Conservation (phyloP, 1,140 invertebrate species). For the Sarcophaga peregrina region DNA sequence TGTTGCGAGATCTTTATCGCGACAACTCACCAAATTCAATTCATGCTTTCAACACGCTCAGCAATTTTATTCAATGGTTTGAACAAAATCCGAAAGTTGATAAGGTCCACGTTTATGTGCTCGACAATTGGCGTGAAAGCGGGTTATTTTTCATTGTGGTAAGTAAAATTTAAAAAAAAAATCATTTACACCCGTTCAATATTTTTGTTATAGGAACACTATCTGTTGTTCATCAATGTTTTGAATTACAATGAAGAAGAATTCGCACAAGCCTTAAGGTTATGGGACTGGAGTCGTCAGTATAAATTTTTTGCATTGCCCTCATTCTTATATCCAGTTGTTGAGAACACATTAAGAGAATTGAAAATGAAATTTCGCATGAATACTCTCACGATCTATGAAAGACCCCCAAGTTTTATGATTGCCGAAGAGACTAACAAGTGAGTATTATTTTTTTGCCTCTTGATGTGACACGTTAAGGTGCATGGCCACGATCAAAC, state of each 20-base stretch:
- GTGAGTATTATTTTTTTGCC: neutral
- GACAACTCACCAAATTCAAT: neutral
- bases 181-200: neutral
- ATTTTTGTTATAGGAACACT: constrained; percentile 22
- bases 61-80: constrained; percentile 39
- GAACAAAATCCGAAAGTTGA: constrained; percentile 27
- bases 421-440: neutral
- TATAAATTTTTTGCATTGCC: constrained; percentile 39
- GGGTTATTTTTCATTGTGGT: constrained; percentile 39
- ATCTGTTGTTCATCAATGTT: constrained; percentile 34
- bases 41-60: constrained; percentile 26
- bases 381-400: neutral
- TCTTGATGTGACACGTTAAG: neutral
- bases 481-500: too few relatives aligned
- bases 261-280: neutral
- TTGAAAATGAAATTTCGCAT: neutral
- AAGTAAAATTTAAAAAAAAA: neutral
- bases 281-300: constrained; percentile 12
- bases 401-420: neutral
- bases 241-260: constrained; percentile 13
- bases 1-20: constrained; percentile 18
- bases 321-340: neutral
- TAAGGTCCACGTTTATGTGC: constrained; percentile 10
- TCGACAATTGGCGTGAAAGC: constrained; percentile 18
- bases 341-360: neutral